phyloP scores from a whole-genome alignment of 2,888 invertebrate genomes.

The Ochropacha duplaris region DNA sequence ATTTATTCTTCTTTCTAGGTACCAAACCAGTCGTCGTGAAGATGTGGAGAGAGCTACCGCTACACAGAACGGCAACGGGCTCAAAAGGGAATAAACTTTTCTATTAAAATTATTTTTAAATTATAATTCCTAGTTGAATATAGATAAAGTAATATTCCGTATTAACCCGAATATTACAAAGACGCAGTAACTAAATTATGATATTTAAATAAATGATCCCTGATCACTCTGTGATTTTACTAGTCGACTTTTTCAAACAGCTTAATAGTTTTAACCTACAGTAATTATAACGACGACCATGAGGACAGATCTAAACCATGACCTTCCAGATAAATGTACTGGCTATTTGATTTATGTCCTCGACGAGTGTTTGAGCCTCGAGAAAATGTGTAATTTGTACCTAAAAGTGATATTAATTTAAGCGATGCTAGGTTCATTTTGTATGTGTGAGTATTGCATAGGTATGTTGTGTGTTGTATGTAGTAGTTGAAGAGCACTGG shows the following conservation, averaged over 20 bases:
- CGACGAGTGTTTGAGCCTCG: slow-evolving; percentile 22
- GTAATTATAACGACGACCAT: slow-evolving; percentile 39
- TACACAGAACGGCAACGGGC: slow-evolving; percentile 83
- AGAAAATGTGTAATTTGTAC: slow-evolving; percentile 49
- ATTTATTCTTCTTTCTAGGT: slow-evolving; percentile 49
- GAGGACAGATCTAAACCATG: slow-evolving; percentile 28
- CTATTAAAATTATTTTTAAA: slow-evolving; percentile 11
- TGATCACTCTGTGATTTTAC: slow-evolving; percentile 48
- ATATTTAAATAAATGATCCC: not conserved
- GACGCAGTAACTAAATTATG: not conserved
- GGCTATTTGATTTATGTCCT: not conserved
- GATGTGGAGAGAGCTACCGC: slow-evolving; percentile 67
- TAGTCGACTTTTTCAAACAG: slow-evolving; percentile 44
- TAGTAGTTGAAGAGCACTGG: slow-evolving; percentile 45
- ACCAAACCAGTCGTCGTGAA: slow-evolving; percentile 82
- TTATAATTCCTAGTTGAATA: slow-evolving; percentile 1
- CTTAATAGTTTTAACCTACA: slow-evolving; percentile 11
- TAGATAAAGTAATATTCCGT: not conserved
- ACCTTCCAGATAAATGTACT: slow-evolving; percentile 19
- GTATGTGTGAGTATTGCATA: slow-evolving; percentile 53
- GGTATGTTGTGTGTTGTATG: slow-evolving; percentile 32
- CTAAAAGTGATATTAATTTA: slow-evolving; percentile 81
- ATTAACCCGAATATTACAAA: not conserved
- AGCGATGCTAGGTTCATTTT: slow-evolving; percentile 75
- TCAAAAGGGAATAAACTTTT: slow-evolving; percentile 81